phyloP scores from a whole-genome alignment of 2,113 vertebrate genomes.

The Crocuta crocuta region DNA sequence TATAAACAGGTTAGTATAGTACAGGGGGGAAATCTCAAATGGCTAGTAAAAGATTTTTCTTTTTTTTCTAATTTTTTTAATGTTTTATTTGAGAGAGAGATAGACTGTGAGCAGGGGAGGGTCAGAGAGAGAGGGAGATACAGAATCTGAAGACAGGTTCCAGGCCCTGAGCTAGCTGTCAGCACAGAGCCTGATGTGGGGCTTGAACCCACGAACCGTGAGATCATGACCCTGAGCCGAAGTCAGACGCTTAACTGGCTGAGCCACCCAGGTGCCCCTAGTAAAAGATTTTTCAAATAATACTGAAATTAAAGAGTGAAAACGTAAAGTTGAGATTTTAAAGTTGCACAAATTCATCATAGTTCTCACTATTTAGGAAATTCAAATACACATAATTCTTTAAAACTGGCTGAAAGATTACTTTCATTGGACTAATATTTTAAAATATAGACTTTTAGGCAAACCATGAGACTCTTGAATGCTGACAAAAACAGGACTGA shows the following conservation, averaged over 20 bases:
- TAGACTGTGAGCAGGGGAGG: no score
- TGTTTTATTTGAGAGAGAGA: no score
- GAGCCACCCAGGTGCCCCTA: background rate
- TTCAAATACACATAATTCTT: background rate
- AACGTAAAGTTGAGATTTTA: constrained; percentile 26
- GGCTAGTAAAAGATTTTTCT: constrained; percentile 44
- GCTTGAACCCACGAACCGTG: no score
- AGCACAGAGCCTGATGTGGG: no score
- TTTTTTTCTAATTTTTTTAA: no score
- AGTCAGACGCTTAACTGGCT: no score
- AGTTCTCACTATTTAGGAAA: constrained; percentile 9
- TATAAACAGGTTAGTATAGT: background rate
- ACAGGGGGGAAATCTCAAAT: background rate
- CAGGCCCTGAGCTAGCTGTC: no score
- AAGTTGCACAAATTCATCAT: constrained; percentile 25
- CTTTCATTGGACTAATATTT: background rate
- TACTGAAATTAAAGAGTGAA: constrained; percentile 35
- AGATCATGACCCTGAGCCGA: no score
- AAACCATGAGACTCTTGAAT: no score
- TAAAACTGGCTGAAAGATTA: constrained; percentile 46
- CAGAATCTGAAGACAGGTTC: no score
- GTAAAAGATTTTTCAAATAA: constrained; percentile 48
- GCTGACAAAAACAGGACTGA: no score
- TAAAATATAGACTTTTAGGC: background rate
- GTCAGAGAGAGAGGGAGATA: no score